These are phyloP conservation scores for Nomada lathburiana DNA, from an alignment of 2,888 invertebrate genomes.

Conservation along the genomic window DNA sequence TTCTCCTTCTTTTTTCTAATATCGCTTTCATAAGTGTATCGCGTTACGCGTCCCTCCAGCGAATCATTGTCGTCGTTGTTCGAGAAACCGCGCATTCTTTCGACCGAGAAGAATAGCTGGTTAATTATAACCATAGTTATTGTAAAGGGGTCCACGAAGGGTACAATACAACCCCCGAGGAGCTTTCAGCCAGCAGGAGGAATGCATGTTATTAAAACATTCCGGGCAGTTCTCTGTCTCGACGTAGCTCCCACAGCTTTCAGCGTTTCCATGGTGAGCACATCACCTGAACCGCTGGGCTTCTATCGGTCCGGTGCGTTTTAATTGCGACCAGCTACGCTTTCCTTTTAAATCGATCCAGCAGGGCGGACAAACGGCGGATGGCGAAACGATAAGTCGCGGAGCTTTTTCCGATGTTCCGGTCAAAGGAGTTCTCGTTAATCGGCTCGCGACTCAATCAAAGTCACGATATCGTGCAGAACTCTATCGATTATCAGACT, in stretches of 20 bases:
- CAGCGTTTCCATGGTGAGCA: constrained; percentile 61
- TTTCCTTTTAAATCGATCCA: constrained; percentile 13
- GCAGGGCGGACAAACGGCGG: no score
- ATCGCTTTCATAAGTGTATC: constrained; percentile 50
- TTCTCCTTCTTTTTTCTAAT: constrained; percentile 12
- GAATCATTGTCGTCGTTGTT: constrained; percentile 36
- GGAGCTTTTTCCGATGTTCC: constrained; percentile 40
- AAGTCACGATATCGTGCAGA: constrained; percentile 26
- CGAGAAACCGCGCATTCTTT: constrained; percentile 37
- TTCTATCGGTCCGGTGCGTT: constrained; percentile 25
- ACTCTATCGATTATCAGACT: constrained; percentile 55
- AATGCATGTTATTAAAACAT: constrained; percentile 81
- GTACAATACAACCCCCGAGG: constrained; percentile 33
- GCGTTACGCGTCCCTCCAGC: constrained; percentile 44
- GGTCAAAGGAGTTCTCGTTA: constrained; percentile 61
- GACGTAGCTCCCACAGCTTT: constrained; percentile 65
- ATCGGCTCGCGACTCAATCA: constrained; percentile 70
- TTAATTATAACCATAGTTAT: constrained; percentile 56
- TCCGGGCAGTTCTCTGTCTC: constrained; percentile 62
- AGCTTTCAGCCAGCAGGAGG: constrained; percentile 71
- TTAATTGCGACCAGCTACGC: constrained; percentile 8
- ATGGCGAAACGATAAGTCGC: constrained; percentile 2
- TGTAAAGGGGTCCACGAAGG: constrained; percentile 32
- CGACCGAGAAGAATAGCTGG: constrained; percentile 45
- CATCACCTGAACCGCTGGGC: constrained; percentile 74